Conservation (phyloP, 2,888 invertebrate species). For the Tolmerus cingulatus region DNA sequence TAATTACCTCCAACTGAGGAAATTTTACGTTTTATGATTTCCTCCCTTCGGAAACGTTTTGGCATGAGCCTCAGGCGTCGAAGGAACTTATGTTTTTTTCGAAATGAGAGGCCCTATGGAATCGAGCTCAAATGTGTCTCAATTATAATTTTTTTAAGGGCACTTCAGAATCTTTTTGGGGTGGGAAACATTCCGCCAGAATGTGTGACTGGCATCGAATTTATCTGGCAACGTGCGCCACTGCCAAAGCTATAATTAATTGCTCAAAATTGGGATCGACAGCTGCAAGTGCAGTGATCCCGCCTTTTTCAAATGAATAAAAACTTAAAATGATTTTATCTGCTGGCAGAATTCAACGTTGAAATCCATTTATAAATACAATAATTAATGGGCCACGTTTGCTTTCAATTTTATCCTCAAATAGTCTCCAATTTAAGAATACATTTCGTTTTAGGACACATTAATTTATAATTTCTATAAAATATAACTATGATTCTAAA, state of each 20-base stretch:
- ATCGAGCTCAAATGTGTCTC: background rate
- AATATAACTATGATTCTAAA: no score
- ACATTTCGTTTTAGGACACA: background rate
- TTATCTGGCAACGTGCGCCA: background rate
- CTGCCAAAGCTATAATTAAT: slow-evolving; percentile 23
- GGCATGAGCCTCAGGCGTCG: background rate
- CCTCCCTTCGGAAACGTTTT: background rate
- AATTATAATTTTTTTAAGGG: background rate
- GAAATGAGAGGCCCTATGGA: background rate
- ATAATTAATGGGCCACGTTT: background rate
- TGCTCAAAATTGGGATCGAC: background rate
- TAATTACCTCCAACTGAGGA: slow-evolving; percentile 6
- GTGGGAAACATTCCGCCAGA: background rate
- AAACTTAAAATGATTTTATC: background rate
- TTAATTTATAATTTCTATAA: no score
- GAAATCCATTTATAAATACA: background rate
- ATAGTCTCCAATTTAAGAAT: background rate
- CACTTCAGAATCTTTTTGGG: background rate
- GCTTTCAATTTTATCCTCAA: background rate
- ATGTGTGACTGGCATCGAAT: background rate
- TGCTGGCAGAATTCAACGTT: background rate
- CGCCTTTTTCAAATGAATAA: background rate
- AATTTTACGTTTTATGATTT: slow-evolving; percentile 19
- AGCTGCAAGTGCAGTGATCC: background rate
- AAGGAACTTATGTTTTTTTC: background rate